Percentiles rank a stretch among this genome's conserved stretches.
Conservation (phyloP, 1,140 invertebrate species). For the Heliconius hermathena region DNA sequence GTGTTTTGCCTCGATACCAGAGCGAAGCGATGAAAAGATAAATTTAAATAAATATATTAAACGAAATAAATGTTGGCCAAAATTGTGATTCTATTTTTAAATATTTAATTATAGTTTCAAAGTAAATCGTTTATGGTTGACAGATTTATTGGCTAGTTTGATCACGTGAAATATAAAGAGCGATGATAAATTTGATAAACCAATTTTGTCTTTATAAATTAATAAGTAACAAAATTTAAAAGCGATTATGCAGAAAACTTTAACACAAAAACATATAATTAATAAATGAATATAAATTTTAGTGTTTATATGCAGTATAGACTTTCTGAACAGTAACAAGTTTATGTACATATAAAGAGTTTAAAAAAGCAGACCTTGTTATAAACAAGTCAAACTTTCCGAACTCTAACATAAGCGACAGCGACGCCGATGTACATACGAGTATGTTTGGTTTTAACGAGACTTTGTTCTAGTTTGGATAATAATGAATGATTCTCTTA, state of each 20-base stretch:
- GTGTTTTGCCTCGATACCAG: no score
- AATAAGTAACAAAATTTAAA: no score
- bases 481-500: not conserved
- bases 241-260: no score
- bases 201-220: no score
- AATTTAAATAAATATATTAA: not conserved
- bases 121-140: no score
- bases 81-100: no score
- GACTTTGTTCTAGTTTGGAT: slow-evolving; percentile 17
- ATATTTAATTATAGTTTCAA: no score
- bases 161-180: no score
- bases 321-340: not conserved
- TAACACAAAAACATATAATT: not conserved
- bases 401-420: slow-evolving; percentile 4
- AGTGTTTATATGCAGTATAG: not conserved
- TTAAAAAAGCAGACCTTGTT: slow-evolving; percentile 8
- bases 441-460: slow-evolving; percentile 15
- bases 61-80: not conserved
- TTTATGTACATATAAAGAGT: not conserved
- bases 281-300: not conserved
- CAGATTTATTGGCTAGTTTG: no score
- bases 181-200: no score
- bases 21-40: no score
- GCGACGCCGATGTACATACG: not conserved
- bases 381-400: slow-evolving; percentile 13